A percentile compares a stretch with the other conserved stretches of the same genome.
phyloP scores from a whole-genome alignment of 2,888 invertebrate genomes.

The Saturnia pavonia region DNA sequence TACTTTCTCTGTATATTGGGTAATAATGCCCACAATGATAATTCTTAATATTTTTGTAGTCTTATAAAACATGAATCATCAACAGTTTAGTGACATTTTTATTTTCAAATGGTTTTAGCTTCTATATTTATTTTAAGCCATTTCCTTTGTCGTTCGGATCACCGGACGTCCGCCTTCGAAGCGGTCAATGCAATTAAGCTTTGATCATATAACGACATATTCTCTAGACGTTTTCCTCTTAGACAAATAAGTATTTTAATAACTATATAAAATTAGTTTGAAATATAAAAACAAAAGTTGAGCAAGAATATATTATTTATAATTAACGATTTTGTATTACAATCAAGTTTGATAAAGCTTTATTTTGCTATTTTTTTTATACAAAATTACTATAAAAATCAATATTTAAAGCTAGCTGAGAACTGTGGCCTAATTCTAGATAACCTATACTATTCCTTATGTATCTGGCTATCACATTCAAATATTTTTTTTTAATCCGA shows the following conservation, averaged over 20 bases:
- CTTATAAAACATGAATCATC: neutral
- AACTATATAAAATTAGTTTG: slow-evolving; percentile 18
- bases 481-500: too few species aligned
- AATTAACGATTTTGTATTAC: neutral
- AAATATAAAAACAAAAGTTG: neutral
- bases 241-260: slow-evolving; percentile 35
- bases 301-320: neutral
- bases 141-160: slow-evolving; percentile 67
- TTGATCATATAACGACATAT: slow-evolving; percentile 75
- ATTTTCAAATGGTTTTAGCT: slow-evolving; percentile 30
- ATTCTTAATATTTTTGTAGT: neutral
- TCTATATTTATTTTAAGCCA: slow-evolving; percentile 72
- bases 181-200: slow-evolving; percentile 77
- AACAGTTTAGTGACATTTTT: slow-evolving; percentile 7
- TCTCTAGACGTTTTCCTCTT: slow-evolving; percentile 56
- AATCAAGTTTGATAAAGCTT: too few species aligned
- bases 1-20: neutral
- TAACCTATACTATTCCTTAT: too few species aligned
- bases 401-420: too few species aligned
- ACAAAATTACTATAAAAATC: too few species aligned
- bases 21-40: neutral
- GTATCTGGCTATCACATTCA: too few species aligned
- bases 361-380: too few species aligned
- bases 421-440: too few species aligned
- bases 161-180: slow-evolving; percentile 66